Conservation (phyloP, 2,113 vertebrate species). For the Pungitius pungitius region DNA sequence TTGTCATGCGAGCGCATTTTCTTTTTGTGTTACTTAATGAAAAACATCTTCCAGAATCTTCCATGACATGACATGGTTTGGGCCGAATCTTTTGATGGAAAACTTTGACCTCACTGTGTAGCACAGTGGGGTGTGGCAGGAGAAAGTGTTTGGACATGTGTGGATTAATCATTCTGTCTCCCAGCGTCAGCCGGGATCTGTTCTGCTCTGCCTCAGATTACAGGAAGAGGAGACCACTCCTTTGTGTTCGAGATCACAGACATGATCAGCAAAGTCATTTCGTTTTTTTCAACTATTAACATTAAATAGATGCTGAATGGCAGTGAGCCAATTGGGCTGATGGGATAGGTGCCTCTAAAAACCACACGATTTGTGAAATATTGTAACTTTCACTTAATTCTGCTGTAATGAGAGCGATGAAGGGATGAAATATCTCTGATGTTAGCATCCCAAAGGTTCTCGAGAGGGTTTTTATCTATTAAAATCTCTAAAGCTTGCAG, state of each 20-base stretch:
- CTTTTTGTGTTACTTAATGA: background rate
- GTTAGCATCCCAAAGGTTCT: too few species aligned
- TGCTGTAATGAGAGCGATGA: background rate
- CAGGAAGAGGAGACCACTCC: background rate
- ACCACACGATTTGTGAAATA: background rate
- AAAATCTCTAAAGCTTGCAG: too few species aligned
- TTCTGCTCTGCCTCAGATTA: background rate
- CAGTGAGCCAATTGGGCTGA: background rate
- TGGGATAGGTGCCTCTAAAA: background rate
- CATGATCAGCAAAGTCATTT: background rate
- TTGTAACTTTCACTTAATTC: background rate
- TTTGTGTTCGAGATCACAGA: background rate
- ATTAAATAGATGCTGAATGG: background rate
- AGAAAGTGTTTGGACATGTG: background rate
- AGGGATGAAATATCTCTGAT: too few species aligned
- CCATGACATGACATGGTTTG: background rate
- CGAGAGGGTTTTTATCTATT: too few species aligned
- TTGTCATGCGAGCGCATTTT: background rate
- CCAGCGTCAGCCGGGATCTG: background rate
- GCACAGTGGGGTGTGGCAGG: slow-evolving; percentile 6
- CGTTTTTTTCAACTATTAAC: background rate
- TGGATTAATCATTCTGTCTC: background rate
- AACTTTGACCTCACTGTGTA: background rate
- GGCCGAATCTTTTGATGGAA: background rate
- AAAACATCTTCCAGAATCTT: background rate